These are phyloP conservation scores for Hydra vulgaris DNA, from an alignment of 30 jellyfish, hydroid and myxozoan genomes.

Conservation along the genomic window DNA sequence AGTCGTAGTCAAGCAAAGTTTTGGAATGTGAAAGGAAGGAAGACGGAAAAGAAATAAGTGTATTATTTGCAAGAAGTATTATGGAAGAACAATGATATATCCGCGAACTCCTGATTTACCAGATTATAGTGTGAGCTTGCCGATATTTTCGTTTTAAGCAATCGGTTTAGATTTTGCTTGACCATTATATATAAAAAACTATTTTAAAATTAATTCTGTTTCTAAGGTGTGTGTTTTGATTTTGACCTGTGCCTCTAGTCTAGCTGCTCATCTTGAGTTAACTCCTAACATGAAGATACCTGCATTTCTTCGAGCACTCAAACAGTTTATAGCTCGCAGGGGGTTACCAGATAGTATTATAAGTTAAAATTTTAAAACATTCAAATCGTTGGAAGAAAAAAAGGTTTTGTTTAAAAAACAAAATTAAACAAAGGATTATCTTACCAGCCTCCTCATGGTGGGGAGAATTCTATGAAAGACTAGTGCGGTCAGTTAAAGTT, in stretches of 20 bases:
- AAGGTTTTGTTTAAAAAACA: not conserved
- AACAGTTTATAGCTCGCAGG: not conserved
- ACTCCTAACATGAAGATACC: not conserved
- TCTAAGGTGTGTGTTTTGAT: not conserved
- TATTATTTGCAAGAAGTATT: not conserved
- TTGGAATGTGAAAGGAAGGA: not conserved
- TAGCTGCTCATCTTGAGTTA: not conserved
- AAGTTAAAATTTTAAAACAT: not conserved
- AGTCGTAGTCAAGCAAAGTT: not conserved
- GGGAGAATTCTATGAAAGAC: slow-evolving; percentile 5
- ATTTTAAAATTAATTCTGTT: too few species aligned
- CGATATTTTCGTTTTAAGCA: not conserved
- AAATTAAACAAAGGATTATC: not conserved
- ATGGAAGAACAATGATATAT: not conserved
- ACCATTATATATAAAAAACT: not conserved
- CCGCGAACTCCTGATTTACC: slow-evolving; percentile 5
- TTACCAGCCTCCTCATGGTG: slow-evolving; percentile 3
- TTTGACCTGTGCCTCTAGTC: not conserved
- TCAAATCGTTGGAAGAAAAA: not conserved
- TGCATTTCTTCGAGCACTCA: slow-evolving; percentile 1
- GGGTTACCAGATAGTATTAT: not conserved
- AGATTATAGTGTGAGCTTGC: not conserved
- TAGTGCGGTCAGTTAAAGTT: not conserved
- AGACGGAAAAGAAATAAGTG: not conserved
- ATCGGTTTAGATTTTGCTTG: not conserved